Evolutionary conservation across 2,797 vertebrate species (phyloP).

Genomic region (Varecia variegata): DNA sequence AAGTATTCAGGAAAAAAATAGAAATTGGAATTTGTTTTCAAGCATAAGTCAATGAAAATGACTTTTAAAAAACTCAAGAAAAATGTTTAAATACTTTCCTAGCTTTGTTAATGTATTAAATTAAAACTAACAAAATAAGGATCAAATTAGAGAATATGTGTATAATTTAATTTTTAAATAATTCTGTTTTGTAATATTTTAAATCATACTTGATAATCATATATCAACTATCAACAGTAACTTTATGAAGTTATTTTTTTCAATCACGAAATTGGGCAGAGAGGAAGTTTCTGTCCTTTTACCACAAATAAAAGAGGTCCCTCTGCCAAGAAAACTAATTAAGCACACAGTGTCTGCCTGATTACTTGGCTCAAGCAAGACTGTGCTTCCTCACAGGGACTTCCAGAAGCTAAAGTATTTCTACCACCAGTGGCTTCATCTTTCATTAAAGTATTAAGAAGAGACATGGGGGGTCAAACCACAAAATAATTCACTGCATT

Average conservation of each 20-base stretch:
- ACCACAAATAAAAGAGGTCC: neutral
- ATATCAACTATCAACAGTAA: neutral
- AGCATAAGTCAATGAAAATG: neutral
- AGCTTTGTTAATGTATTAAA: neutral
- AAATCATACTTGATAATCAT: neutral
- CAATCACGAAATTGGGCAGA: neutral
- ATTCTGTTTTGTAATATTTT: neutral
- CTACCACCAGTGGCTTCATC: neutral
- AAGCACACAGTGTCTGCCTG: neutral
- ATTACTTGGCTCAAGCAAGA: neutral
- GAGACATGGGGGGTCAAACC: neutral
- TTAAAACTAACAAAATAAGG: neutral
- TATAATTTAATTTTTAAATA: neutral
- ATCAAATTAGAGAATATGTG: neutral
- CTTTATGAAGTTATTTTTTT: neutral
- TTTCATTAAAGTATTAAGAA: neutral
- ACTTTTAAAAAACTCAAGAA: neutral
- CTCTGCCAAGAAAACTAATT: neutral
- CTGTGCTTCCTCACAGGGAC: neutral
- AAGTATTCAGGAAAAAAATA: neutral
- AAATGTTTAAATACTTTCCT: neutral
- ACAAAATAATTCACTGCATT: neutral
- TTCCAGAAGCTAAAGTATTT: neutral
- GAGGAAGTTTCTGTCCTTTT: neutral
- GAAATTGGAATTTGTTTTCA: neutral